Conservation (phyloP, 2,113 vertebrate genomes). For the Strigops habroptila region DNA sequence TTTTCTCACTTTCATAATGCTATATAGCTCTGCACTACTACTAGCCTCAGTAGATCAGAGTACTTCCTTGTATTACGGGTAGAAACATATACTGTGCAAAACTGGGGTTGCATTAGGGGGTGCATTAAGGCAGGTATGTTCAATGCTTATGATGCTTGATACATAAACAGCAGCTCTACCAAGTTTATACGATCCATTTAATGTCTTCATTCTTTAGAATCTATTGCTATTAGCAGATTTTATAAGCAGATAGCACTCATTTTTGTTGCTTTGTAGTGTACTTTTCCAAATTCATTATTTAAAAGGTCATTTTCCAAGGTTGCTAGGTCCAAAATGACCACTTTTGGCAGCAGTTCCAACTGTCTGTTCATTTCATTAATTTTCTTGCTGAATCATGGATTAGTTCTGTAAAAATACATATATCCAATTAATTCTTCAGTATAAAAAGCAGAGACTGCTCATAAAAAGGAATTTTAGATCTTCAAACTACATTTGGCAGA, state of each 20-base stretch:
- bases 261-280: neutral
- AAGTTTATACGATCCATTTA: neutral
- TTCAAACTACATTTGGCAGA: slow-evolving; percentile 24
- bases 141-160: neutral
- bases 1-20: neutral
- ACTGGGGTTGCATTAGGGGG: accelerated
- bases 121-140: neutral
- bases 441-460: neutral
- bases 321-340: slow-evolving; percentile 18
- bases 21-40: accelerated
- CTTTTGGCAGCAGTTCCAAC: slow-evolving; percentile 22
- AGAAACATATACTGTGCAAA: neutral
- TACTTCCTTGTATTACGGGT: accelerated
- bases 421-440: slow-evolving; percentile 29
- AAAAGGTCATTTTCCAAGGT: slow-evolving; percentile 46
- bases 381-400: slow-evolving; percentile 42
- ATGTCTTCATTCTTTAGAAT: neutral
- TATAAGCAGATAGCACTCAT: neutral
- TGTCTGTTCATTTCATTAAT: slow-evolving; percentile 42
- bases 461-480: slow-evolving; percentile 17
- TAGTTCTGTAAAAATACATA: slow-evolving; percentile 45
- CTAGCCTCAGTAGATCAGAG: neutral
- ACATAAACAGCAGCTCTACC: neutral
- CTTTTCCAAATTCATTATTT: slow-evolving; percentile 18
- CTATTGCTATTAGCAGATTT: neutral